phyloP scores from a whole-genome alignment of 2,113 vertebrate species.

The Poeciliopsis turrubarensis region DNA sequence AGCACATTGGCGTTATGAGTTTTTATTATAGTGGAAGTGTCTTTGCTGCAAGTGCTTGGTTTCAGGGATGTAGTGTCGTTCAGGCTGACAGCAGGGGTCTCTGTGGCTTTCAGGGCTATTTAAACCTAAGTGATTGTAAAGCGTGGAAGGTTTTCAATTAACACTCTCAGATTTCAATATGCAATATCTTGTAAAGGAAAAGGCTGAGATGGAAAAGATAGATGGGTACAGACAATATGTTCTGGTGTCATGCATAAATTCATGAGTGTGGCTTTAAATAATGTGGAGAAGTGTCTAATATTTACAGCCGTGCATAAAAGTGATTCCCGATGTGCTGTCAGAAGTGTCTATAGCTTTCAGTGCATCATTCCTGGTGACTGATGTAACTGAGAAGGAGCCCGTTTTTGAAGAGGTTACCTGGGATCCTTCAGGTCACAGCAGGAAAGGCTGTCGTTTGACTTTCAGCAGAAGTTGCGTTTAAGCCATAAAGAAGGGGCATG shows the following conservation, averaged over 20 bases:
- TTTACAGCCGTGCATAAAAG: neutral
- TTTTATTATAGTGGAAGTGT: neutral
- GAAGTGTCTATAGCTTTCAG: neutral
- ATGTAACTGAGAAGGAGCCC: neutral
- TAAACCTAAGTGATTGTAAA: neutral
- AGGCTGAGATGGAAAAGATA: neutral
- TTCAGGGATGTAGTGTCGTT: neutral
- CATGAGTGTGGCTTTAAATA: neutral
- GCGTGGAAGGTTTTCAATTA: neutral
- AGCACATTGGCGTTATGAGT: neutral
- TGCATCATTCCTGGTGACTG: neutral
- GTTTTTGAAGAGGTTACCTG: neutral
- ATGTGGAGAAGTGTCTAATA: neutral
- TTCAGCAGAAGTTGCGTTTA: neutral
- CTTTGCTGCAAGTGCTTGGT: neutral
- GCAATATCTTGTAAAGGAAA: neutral
- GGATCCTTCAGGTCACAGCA: neutral
- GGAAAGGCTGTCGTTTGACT: neutral
- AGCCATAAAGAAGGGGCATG: neutral
- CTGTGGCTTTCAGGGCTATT: neutral
- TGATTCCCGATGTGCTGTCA: neutral
- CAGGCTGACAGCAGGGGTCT: neutral
- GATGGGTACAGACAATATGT: neutral
- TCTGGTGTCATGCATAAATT: neutral
- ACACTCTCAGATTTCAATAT: neutral